These are phyloP conservation scores for Caenorhabditis imperialis DNA, from an alignment of 2,888 invertebrate genomes.

Conservation along the genomic window DNA sequence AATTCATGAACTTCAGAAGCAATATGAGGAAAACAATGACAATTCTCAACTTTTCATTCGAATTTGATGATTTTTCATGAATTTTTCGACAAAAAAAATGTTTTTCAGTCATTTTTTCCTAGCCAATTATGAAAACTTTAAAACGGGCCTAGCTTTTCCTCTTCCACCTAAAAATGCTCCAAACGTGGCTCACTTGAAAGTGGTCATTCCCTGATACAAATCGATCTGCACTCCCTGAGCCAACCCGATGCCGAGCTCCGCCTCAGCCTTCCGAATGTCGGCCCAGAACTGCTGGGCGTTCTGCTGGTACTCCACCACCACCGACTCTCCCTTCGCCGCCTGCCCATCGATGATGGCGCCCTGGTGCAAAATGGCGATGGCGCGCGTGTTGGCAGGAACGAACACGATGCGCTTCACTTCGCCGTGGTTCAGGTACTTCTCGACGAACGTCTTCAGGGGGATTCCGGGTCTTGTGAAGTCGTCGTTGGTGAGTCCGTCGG, in stretches of 20 bases:
- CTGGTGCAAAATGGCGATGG: slow-evolving; percentile 61
- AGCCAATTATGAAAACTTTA: no score
- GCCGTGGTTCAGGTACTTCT: slow-evolving; percentile 61
- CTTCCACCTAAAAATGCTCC: no score
- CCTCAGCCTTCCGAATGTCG: slow-evolving; percentile 63
- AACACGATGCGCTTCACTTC: slow-evolving; percentile 65
- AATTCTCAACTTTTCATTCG: no score
- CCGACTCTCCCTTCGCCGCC: slow-evolving; percentile 25
- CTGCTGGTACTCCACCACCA: slow-evolving; percentile 58
- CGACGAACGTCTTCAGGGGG: slow-evolving; percentile 55
- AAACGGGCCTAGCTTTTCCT: no score
- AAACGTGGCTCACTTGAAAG: slow-evolving; percentile 33
- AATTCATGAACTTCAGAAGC: no score
- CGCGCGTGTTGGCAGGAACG: slow-evolving; percentile 56
- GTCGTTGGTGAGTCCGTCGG: slow-evolving; percentile 46
- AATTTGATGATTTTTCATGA: no score
- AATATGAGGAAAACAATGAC: no score
- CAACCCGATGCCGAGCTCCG: slow-evolving; percentile 61
- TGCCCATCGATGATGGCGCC: slow-evolving; percentile 65
- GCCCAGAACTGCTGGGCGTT: slow-evolving; percentile 67
- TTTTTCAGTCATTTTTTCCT: no score
- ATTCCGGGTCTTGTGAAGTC: slow-evolving; percentile 60
- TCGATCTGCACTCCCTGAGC: slow-evolving; percentile 62
- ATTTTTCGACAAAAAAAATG: no score
- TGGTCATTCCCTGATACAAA: slow-evolving; percentile 60